Base-by-base conservation (phyloP, 1,140 invertebrate species). In the Drosophila oshimai region DNA sequence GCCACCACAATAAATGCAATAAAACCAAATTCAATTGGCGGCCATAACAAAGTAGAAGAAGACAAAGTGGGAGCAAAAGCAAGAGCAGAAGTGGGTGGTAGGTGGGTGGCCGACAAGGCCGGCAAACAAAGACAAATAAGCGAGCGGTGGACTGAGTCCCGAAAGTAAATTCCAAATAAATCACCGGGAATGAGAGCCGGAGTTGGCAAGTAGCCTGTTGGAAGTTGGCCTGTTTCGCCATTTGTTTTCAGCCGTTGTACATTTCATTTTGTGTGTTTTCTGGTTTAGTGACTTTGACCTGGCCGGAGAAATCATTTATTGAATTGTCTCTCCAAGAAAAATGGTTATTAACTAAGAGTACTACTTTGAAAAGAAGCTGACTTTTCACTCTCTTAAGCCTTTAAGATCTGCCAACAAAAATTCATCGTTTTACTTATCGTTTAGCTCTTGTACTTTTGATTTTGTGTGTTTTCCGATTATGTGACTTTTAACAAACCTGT, bases 11-110 rank as follows among this genome's bases (percentile, higher is more conserved):
- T 86, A 79, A 86, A 64, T 86, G 80, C 60, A 86, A 84, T 84
- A 86, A 84, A 84, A 84, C 55, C 71, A 84, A 86, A 84, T 86
- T 86, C 80, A 84, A 84, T 84, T 81, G 77, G 67, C 60, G 72
- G 67, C 60, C 54, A 81, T 53, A 81, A 76, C 71, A 51, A 72
- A 57, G 70, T 29, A 53, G 51, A 74, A 54, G 60, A 70, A 36
- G 51, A 74, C 68, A 50, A 57, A 68, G 49, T 61, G 57, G 44
- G 12, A 49, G 42, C 33, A 33, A 42, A 24, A 53, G 26, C 33
- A 41, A 15, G 15, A 31, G 28, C 18, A 47, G 53, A 6, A 37
- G 22, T 26, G 37, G 36, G 58, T 4, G 26, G 22, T 17, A 20
- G 44, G 20, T 46, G 64, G 54, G 51, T 13, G 37, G 58, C n/a